These are phyloP conservation scores for Coptotermes formosanus DNA, from an alignment of 1,140 invertebrate genomes.

Conservation along the genomic window DNA sequence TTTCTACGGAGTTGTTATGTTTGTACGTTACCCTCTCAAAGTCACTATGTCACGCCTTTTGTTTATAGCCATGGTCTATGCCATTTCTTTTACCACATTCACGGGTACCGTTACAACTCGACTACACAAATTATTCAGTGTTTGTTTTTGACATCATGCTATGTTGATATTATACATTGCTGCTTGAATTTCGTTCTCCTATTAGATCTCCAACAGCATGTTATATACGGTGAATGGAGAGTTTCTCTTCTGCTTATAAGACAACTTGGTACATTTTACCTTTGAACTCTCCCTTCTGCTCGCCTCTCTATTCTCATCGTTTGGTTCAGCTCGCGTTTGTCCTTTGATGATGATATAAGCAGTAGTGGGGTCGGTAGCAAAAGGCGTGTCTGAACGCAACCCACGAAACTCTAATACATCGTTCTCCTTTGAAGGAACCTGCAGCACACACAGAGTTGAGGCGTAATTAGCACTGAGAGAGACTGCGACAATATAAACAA, in stretches of 20 bases:
- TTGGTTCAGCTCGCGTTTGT: not conserved
- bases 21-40: no score
- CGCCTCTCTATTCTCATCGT: not conserved
- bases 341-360: not conserved
- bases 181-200: no score
- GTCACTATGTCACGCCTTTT: no score
- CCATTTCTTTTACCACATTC: no score
- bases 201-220: no score
- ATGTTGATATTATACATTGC: no score
- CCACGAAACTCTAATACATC: not conserved
- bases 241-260: not conserved
- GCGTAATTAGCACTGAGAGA: not conserved
- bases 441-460: not conserved
- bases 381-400: not conserved
- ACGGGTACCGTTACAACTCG: no score
- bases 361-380: not conserved
- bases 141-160: no score
- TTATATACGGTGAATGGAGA: no score
- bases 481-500: conserved; percentile 1
- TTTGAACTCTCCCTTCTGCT: not conserved
- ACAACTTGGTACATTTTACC: not conserved
- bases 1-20: no score
- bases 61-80: no score
- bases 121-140: no score
- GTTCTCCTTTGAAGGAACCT: not conserved